Percentiles rank a stretch among this genome's conserved stretches.
Evolutionary conservation across 2,113 vertebrate genomes (phyloP).

Genomic region (Tachysurus fulvidraco): DNA sequence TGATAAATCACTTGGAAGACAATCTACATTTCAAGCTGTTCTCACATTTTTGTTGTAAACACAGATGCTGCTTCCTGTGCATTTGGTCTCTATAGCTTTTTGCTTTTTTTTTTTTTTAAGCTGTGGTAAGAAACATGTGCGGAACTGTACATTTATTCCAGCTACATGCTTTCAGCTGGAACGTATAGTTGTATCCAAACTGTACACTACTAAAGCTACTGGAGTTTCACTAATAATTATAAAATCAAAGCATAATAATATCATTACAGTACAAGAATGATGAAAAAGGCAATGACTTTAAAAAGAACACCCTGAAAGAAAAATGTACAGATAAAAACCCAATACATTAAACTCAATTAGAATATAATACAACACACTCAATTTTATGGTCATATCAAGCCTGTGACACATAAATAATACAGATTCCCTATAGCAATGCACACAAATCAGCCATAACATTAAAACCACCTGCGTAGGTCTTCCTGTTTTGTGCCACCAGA

Average conservation of each 20-base stretch:
- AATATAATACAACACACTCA: background rate
- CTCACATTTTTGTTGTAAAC: constrained; percentile 8
- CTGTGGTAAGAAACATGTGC: constrained; percentile 29
- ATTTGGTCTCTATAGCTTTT: background rate
- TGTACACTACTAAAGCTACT: background rate
- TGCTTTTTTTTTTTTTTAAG: constrained; percentile 23
- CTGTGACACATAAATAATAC: background rate
- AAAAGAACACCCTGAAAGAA: background rate
- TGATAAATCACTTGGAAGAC: background rate
- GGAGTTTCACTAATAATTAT: background rate
- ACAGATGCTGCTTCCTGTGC: constrained; percentile 31
- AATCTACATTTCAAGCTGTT: background rate
- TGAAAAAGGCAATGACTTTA: background rate
- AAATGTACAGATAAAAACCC: background rate
- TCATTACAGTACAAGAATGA: background rate
- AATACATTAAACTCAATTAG: background rate
- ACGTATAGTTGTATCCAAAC: background rate
- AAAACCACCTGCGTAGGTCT: too few species aligned
- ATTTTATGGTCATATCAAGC: too few species aligned
- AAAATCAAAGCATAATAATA: background rate
- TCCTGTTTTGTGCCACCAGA: too few species aligned
- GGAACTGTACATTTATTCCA: constrained; percentile 27
- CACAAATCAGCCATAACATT: too few species aligned
- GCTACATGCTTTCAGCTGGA: background rate
- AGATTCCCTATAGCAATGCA: background rate